Percentiles rank a stretch among this genome's conserved stretches.
Conservation (phyloP, 2,113 vertebrate species). For the Stegastes partitus region DNA sequence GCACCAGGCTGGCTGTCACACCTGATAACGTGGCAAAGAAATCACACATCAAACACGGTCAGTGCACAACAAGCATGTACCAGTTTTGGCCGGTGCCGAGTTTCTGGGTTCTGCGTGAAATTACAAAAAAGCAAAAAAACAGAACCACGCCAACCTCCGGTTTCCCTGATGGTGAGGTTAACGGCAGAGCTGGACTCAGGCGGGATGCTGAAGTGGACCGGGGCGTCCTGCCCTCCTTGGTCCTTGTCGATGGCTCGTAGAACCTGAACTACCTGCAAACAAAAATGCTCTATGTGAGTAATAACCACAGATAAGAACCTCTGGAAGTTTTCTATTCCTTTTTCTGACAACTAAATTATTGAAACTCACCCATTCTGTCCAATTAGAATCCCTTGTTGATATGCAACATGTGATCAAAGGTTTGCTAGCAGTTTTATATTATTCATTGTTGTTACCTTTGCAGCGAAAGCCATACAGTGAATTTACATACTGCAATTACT, state of each 20-base stretch:
- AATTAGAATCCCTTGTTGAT: not conserved
- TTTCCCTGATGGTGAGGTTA: conserved; percentile 88
- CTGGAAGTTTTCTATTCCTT: too few species aligned
- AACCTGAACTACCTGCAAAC: conserved; percentile 87
- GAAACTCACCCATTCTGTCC: not conserved
- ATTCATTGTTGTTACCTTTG: not conserved
- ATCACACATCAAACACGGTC: conserved; percentile 27
- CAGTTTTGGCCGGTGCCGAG: conserved; percentile 6
- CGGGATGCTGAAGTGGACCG: conserved; percentile 87
- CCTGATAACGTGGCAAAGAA: conserved; percentile 67
- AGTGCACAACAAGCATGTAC: conserved; percentile 4
- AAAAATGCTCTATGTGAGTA: conserved; percentile 10
- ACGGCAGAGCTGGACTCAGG: conserved; percentile 81
- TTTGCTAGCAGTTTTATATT: not conserved
- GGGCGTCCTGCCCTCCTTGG: conserved; percentile 81
- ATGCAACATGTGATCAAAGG: not conserved
- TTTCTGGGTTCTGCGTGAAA: conserved; percentile 21
- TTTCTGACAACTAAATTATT: not conserved
- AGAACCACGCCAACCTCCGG: conserved; percentile 78
- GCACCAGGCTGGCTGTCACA: conserved; percentile 84
- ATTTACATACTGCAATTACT: conserved; percentile 4
- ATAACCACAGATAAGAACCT: not conserved
- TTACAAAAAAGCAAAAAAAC: not conserved
- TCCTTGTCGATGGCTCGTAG: conserved; percentile 87
- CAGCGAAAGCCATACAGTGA: not conserved